Conservation (phyloP, 2,113 vertebrate genomes). For the Onychostoma macrolepis region DNA sequence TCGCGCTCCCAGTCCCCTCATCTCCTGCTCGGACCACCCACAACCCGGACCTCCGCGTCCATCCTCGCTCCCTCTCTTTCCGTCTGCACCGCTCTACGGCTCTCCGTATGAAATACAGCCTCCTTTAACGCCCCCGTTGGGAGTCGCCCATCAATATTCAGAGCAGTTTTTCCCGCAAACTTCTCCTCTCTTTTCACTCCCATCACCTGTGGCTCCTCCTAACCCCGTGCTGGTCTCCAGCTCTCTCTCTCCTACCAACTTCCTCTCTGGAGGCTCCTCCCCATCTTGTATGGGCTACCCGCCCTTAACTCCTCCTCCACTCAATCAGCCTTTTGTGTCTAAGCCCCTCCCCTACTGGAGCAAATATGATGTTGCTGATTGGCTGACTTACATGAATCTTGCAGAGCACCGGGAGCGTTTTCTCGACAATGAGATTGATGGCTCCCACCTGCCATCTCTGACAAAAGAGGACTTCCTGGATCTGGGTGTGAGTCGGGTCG, state of each 20-base stretch:
- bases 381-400: constrained; percentile 91
- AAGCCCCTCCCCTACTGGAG: constrained; percentile 93
- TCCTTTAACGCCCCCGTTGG: constrained; percentile 73
- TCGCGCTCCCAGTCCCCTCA: constrained; percentile 87
- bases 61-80: constrained; percentile 89
- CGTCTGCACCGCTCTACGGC: constrained; percentile 76
- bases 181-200: constrained; percentile 76
- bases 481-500: constrained; percentile 91
- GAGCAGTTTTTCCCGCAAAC: constrained; percentile 76
- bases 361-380: constrained; percentile 94
- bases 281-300: constrained; percentile 82
- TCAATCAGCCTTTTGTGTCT: constrained; percentile 88
- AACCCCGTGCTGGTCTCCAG: constrained; percentile 78
- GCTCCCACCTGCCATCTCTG: constrained; percentile 90
- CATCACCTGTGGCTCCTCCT: constrained; percentile 71
- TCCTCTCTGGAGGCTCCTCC: constrained; percentile 80
- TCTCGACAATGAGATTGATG: constrained; percentile 95
- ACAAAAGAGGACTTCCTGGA: constrained; percentile 96
- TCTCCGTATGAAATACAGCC: constrained; percentile 74
- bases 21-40: constrained; percentile 81
- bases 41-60: constrained; percentile 84
- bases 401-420: constrained; percentile 89
- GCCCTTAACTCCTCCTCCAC: constrained; percentile 81
- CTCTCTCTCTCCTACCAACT: constrained; percentile 87
- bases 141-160: constrained; percentile 73